These are phyloP conservation scores for Heterodera carotae DNA, from an alignment of 1,140 invertebrate species.

Conservation along the genomic window DNA sequence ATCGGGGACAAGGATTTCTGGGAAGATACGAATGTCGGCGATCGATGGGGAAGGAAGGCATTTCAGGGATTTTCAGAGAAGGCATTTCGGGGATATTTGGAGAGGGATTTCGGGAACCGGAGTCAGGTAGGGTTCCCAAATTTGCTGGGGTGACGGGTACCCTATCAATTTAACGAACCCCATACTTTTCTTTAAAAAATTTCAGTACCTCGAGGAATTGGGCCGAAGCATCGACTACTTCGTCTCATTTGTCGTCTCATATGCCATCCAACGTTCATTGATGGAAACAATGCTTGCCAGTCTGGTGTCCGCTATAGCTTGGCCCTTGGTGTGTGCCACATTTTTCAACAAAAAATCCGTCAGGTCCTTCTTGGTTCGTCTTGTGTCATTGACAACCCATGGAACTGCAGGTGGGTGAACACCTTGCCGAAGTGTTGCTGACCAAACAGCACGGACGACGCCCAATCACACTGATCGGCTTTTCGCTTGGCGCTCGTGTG, in stretches of 20 bases:
- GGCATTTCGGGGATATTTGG: no score
- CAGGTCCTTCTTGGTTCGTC: constrained; percentile 71
- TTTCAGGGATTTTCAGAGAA: no score
- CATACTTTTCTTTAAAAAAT: no score
- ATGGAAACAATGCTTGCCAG: constrained; percentile 76
- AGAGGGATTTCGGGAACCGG: no score
- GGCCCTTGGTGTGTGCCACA: constrained; percentile 70
- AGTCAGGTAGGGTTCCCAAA: no score
- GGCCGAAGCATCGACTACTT: constrained; percentile 72
- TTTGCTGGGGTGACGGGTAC: no score
- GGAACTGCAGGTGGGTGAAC: constrained; percentile 73
- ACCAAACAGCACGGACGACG: constrained; percentile 73
- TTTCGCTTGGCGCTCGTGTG: constrained; percentile 75
- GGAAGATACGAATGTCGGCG: no score
- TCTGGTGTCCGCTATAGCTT: constrained; percentile 73
- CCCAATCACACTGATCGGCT: constrained; percentile 76
- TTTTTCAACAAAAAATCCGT: neutral
- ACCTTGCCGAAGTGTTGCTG: constrained; percentile 74
- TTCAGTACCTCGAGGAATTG: constrained; percentile 39
- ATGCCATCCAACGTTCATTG: constrained; percentile 76
- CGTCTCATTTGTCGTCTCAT: constrained; percentile 72
- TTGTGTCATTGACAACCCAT: constrained; percentile 76
- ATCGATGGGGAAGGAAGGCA: no score
- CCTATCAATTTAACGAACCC: no score
- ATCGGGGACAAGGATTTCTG: no score